Percentiles rank a stretch among this genome's conserved stretches.
phyloP scores from a whole-genome alignment of 1,140 invertebrate species.

The Ylistrum balloti region DNA sequence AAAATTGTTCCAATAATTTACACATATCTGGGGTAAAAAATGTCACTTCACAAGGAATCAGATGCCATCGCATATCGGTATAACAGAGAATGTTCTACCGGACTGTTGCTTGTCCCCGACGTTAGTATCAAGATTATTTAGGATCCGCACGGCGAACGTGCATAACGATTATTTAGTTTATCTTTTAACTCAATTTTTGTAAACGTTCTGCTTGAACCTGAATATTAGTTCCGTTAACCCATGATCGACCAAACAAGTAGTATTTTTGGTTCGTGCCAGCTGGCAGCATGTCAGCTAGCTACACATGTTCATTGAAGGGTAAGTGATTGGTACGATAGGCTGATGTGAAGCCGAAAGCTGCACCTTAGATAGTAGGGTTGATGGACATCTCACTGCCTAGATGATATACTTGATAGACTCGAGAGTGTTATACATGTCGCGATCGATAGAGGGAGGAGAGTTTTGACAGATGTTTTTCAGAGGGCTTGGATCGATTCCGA shows the following conservation, averaged over 20 bases:
- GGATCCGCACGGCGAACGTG: too few species aligned
- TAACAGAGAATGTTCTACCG: too few species aligned
- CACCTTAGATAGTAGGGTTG: background rate
- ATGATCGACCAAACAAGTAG: background rate
- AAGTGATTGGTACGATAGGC: background rate
- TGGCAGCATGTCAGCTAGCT: background rate
- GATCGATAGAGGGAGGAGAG: background rate
- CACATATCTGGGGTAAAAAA: too few species aligned
- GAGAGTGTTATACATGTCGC: constrained; percentile 13
- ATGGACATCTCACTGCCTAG: background rate
- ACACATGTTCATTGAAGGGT: background rate
- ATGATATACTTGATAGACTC: constrained; percentile 35
- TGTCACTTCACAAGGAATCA: too few species aligned
- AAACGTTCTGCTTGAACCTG: too few species aligned
- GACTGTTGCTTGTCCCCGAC: too few species aligned
- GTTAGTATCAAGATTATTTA: too few species aligned
- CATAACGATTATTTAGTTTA: too few species aligned
- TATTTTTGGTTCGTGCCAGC: background rate
- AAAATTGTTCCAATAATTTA: too few species aligned
- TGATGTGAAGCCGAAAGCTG: background rate
- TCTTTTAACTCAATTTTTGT: too few species aligned
- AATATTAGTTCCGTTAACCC: background rate
- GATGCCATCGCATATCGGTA: too few species aligned
- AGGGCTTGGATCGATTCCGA: background rate
- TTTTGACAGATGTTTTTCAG: constrained; percentile 39